phyloP scores from a whole-genome alignment of 2,888 invertebrate species.

The Catocala fraxini region DNA sequence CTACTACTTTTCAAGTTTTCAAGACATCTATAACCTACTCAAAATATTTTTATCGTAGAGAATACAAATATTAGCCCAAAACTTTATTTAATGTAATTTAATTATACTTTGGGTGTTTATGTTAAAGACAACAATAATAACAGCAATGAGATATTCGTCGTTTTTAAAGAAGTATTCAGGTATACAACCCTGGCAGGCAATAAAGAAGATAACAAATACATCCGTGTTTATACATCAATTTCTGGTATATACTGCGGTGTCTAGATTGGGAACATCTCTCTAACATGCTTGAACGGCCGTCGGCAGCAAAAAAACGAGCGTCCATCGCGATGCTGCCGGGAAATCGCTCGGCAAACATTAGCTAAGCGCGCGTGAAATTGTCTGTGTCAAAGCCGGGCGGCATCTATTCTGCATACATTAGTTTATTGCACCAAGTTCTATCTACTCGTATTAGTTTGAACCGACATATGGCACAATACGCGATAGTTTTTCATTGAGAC shows the following conservation, averaged over 20 bases:
- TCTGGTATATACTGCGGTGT: conserved; percentile 31
- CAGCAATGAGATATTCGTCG: no score
- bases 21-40: no score
- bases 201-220: neutral
- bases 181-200: no score
- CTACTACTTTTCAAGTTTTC: no score
- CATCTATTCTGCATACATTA: conserved; percentile 69
- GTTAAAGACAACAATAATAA: no score
- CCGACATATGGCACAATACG: conserved; percentile 44
- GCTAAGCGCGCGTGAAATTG: conserved; percentile 82
- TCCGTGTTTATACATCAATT: conserved; percentile 38
- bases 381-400: conserved; percentile 64
- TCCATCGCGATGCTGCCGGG: conserved; percentile 66
- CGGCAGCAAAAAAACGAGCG: conserved; percentile 58
- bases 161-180: no score
- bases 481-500: conserved; percentile 46
- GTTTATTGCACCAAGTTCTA: conserved; percentile 57
- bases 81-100: no score
- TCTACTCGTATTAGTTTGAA: conserved; percentile 59
- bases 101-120: no score
- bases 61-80: no score
- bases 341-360: conserved; percentile 82
- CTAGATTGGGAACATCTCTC: conserved; percentile 46
- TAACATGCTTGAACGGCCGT: conserved; percentile 54
- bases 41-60: no score